Percentiles rank a stretch among this genome's conserved stretches.
These are phyloP conservation scores for Lottia gigantea DNA, from an alignment of 2,888 invertebrate species.

Conservation along the genomic window DNA sequence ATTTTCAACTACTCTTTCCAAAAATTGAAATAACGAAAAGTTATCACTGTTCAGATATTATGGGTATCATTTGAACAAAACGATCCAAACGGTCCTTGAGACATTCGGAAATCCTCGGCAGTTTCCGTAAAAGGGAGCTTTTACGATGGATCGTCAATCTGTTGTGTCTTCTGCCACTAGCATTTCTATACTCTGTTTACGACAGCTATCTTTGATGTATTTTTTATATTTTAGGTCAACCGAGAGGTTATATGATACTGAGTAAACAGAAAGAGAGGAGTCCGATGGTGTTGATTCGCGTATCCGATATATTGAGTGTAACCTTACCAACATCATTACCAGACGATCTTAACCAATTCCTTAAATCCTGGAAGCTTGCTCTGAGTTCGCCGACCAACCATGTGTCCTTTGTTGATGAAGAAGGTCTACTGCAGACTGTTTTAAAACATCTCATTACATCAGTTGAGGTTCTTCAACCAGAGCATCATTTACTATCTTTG, in stretches of 20 bases:
- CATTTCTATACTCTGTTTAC: too few species aligned
- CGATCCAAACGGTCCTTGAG: too few species aligned
- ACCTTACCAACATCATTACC: slow-evolving; percentile 11
- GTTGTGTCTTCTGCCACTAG: too few species aligned
- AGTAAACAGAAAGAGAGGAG: slow-evolving; percentile 11
- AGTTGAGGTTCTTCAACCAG: neutral
- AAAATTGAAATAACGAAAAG: too few species aligned
- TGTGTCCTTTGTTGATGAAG: neutral
- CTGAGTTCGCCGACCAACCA: neutral
- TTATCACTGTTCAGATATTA: too few species aligned
- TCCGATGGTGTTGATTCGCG: slow-evolving; percentile 23
- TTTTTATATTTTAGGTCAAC: slow-evolving; percentile 28
- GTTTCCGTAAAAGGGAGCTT: too few species aligned
- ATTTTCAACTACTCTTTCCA: too few species aligned
- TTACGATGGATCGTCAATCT: too few species aligned
- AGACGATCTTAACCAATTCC: neutral
- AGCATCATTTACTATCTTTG: neutral
- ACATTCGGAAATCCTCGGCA: too few species aligned
- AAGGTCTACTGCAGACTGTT: neutral
- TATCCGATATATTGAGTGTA: slow-evolving; percentile 24
- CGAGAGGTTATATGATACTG: slow-evolving; percentile 35
- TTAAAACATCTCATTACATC: neutral
- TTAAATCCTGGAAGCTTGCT: neutral
- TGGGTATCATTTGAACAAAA: too few species aligned
- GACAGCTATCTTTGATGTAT: too few species aligned